Percentiles rank a stretch among this genome's conserved stretches.
Evolutionary conservation across 2,113 vertebrate genomes (phyloP).

Genomic region (Rhynchomys soricoides): DNA sequence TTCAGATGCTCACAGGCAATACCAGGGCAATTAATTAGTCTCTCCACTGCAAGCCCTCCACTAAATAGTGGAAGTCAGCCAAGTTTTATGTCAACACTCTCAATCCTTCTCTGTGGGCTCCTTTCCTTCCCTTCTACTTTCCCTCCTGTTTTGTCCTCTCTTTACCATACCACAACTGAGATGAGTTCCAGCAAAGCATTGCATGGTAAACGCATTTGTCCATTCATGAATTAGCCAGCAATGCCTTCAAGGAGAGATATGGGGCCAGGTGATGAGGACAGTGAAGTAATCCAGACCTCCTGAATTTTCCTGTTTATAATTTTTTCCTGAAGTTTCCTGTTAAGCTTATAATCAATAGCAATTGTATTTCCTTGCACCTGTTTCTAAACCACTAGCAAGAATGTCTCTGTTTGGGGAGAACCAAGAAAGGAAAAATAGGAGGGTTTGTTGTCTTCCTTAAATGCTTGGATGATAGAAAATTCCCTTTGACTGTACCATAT

Average conservation of each 20-base stretch:
- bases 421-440: constrained; percentile 5
- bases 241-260: constrained; percentile 2
- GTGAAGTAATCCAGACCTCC: constrained; percentile 9
- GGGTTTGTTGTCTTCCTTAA: background rate
- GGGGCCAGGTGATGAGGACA: background rate
- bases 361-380: constrained; percentile 12
- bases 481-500: background rate
- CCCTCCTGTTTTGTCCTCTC: background rate
- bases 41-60: background rate
- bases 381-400: constrained; percentile 15
- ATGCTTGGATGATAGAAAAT: background rate
- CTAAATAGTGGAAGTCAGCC: background rate
- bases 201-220: background rate
- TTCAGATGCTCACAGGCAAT: constrained; percentile 7
- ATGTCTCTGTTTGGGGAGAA: background rate
- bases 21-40: constrained; percentile 25
- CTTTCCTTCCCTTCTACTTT: background rate
- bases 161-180: background rate
- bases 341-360: constrained; percentile 15
- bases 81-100: constrained; percentile 30
- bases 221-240: constrained; percentile 5
- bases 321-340: background rate
- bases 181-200: background rate
- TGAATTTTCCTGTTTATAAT: background rate
- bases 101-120: background rate